These are phyloP conservation scores for Lycaena phlaeas DNA, from an alignment of 2,888 invertebrate species.

Conservation along the genomic window DNA sequence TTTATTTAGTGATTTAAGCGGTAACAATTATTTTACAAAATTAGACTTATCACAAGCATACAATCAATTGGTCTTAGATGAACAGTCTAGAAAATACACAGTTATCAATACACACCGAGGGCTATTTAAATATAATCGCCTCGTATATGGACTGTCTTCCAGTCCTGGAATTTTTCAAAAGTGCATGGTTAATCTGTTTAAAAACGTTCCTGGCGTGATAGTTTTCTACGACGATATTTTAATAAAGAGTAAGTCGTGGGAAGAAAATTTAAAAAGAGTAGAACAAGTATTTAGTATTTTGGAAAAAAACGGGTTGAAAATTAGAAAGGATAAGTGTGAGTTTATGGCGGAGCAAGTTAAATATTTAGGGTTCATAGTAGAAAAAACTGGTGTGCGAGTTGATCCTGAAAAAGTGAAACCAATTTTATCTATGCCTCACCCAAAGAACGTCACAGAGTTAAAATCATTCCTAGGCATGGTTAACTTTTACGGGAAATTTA, in stretches of 20 bases:
- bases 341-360: slow-evolving; percentile 3
- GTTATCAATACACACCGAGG: too few relatives aligned
- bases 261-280: slow-evolving; percentile 11
- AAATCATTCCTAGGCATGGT: background rate
- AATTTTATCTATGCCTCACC: background rate
- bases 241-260: slow-evolving; percentile 6
- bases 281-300: slow-evolving; percentile 13
- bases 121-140: too few relatives aligned
- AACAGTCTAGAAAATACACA: too few relatives aligned
- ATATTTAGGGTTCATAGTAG: slow-evolving; percentile 9
- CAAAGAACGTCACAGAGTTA: background rate
- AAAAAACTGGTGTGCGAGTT: background rate
- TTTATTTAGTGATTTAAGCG: too few relatives aligned
- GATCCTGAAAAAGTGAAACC: background rate
- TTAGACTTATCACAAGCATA: too few relatives aligned
- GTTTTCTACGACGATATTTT: slow-evolving; percentile 16
- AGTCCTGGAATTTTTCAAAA: too few relatives aligned
- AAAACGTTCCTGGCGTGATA: too few relatives aligned
- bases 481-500: background rate
- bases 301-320: slow-evolving; percentile 2
- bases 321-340: slow-evolving; percentile 9
- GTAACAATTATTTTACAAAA: too few relatives aligned
- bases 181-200: too few relatives aligned
- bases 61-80: too few relatives aligned
- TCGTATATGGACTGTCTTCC: too few relatives aligned